Evolutionary conservation across 2,888 invertebrate species (phyloP).

Genomic region (Rhogogaster chlorosoma): DNA sequence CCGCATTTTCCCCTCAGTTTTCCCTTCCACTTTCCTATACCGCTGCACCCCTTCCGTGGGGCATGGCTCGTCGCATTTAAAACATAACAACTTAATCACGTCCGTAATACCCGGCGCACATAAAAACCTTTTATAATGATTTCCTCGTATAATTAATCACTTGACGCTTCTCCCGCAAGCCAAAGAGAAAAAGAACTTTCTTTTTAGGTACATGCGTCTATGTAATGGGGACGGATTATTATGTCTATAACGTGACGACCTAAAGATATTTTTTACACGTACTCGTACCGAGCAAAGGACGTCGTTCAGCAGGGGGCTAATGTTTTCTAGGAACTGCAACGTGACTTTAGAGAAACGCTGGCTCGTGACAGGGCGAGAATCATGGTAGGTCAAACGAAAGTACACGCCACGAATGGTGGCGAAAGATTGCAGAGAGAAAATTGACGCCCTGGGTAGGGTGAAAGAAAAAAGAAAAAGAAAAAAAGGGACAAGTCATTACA

Average conservation of each 20-base stretch:
- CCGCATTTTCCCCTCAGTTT: neutral
- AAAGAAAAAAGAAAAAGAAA: neutral
- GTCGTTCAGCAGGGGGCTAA: constrained; percentile 6
- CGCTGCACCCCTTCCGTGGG: neutral
- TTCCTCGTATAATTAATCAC: constrained; percentile 51
- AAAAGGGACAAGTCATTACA: constrained; percentile 6
- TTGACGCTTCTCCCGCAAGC: constrained; percentile 33
- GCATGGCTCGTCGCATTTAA: constrained; percentile 44
- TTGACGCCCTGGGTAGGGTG: constrained; percentile 5
- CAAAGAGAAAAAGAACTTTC: neutral
- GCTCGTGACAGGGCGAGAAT: neutral
- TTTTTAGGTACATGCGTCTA: neutral
- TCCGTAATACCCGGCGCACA: constrained; percentile 44
- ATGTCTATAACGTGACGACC: neutral
- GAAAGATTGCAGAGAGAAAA: neutral
- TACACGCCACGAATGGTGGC: neutral
- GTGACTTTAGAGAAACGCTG: constrained; percentile 5
- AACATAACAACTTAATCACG: constrained; percentile 55
- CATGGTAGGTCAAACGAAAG: constrained; percentile 2
- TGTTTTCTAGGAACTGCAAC: constrained; percentile 26
- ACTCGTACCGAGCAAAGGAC: constrained; percentile 21
- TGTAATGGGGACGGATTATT: neutral
- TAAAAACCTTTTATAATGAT: constrained; percentile 54
- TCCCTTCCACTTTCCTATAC: neutral
- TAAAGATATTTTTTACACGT: constrained; percentile 12